Percentiles rank a stretch among this genome's conserved stretches.
phyloP scores from a whole-genome alignment of 2,113 vertebrate species.

The Chaetops frenatus region DNA sequence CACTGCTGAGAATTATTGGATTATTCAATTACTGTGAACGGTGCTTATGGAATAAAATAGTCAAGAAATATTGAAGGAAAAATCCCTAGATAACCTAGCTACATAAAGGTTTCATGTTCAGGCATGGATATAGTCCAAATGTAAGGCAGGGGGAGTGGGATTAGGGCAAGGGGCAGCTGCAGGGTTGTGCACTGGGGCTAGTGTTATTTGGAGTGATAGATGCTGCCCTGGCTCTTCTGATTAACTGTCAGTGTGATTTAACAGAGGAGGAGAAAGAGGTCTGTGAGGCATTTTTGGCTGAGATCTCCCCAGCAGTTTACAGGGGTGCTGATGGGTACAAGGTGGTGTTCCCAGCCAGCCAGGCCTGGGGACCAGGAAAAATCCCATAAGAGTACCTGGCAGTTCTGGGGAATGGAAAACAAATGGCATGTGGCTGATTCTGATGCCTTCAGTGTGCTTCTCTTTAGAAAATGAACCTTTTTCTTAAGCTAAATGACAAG shows the following conservation, averaged over 20 bases:
- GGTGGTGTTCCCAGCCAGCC: not conserved
- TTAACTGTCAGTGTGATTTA: not conserved
- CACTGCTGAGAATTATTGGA: conserved; percentile 29
- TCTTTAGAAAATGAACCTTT: not conserved
- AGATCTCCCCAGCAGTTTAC: not conserved
- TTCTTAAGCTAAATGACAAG: not conserved
- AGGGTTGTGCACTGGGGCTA: not conserved
- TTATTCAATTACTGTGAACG: conserved; percentile 21
- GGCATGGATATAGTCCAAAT: not conserved
- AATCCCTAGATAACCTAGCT: not conserved
- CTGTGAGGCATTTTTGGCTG: not conserved
- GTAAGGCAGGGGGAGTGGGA: not conserved
- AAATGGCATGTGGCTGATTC: not conserved
- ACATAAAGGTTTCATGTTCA: not conserved
- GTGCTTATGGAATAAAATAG: conserved; percentile 8
- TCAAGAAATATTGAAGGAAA: conserved; percentile 17
- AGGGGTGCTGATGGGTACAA: not conserved
- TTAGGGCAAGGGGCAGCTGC: not conserved
- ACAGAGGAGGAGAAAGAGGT: not conserved
- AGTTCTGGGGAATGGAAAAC: not conserved
- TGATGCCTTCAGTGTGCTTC: not conserved
- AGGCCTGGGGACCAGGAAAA: not conserved
- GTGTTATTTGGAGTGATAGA: not conserved
- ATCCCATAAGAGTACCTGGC: not conserved
- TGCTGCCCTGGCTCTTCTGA: not conserved